Evolutionary conservation across 2,113 vertebrate species (phyloP).

Genomic region (Glaucidium brasilianum): DNA sequence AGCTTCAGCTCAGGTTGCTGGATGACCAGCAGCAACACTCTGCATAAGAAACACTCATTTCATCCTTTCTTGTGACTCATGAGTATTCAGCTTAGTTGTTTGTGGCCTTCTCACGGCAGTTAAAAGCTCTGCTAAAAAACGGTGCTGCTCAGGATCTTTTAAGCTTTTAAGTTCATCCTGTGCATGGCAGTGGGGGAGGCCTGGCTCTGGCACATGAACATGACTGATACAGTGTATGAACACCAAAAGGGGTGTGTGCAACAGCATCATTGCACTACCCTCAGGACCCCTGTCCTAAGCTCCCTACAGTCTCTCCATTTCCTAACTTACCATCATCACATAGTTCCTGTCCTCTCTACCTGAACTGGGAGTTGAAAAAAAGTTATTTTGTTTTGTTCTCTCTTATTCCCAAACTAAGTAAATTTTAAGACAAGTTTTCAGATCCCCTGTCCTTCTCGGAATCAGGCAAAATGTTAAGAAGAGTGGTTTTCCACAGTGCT

Average conservation of each 20-base stretch:
- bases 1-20: background rate
- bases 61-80: background rate
- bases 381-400: background rate
- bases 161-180: background rate
- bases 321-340: background rate
- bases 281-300: fast-evolving
- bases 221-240: background rate
- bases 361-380: background rate
- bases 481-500: background rate
- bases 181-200: background rate
- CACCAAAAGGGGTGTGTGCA: background rate
- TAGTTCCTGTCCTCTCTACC: background rate
- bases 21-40: background rate
- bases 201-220: background rate
- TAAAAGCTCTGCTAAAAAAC: background rate
- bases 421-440: background rate
- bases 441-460: background rate
- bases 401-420: background rate
- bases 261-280: background rate
- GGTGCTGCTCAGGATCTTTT: background rate
- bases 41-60: background rate
- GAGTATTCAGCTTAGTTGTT: background rate
- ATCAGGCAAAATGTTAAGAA: background rate
- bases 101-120: background rate
- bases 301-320: background rate